Base-by-base conservation (phyloP, 2,888 invertebrate genomes). In the Chaetogeoica ovagalla region DNA sequence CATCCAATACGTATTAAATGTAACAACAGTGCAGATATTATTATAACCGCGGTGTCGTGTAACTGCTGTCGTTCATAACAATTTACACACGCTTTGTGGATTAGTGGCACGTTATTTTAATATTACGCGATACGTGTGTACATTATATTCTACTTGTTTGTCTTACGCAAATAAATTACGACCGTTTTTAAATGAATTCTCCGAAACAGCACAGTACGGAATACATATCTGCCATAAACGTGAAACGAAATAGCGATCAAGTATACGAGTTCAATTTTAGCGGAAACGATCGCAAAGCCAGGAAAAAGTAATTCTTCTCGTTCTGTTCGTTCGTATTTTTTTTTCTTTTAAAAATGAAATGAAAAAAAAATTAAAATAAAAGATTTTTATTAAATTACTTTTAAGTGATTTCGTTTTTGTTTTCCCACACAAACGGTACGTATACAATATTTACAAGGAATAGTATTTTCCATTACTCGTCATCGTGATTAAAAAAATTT, bases 201-300 rank as follows among this genome's bases (percentile, higher is more conserved):
- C 66, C 65, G 19, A 75, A 66, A 75, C 66, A 57, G 21, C 23
- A 43, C 39, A 43, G 17, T 43, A n/a, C 66, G 66, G 66, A 75
- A 23, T 79, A 79, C 23, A 70, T 70, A 37, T 55, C 77, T 55
- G 77, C 70, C 39, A 79, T 70, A 21, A 55, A 63, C 23, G 70
- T 79, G n/a, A 63, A 63, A 8, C 60, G 59, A 70, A 63, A 62
- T 55, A 43, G 21, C 7, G 69, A 37, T 7, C 63, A 79, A 23
- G 62, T 63, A 4, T 70, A 21, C 23, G 30, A 79, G 55, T 79
- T 79, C 48, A 79, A 79, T 70, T 79, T 79, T 55, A 55, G 39
- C 43, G 23, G 43, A 1, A 52, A 60, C 48, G n/a, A 5, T 30
- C 30, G 30, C 30, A 4, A 30, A 19, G 70, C 52, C 39, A 7